Evolutionary conservation across 2,113 vertebrate genomes (phyloP).

Genomic region (Platichthys flesus): DNA sequence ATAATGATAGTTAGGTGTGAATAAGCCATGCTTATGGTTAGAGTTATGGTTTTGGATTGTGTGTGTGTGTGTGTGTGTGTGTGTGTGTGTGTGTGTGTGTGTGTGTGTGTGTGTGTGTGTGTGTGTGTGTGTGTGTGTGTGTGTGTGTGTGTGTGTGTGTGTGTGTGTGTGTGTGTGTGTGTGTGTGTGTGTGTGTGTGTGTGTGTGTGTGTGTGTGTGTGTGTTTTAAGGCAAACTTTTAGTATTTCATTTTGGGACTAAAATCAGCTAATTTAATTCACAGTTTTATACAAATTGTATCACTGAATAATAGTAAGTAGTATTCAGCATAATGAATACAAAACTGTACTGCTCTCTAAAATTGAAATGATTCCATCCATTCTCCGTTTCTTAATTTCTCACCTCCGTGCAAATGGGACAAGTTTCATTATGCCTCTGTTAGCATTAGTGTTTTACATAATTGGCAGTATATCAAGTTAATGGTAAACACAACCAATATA

Average conservation of each 20-base stretch:
- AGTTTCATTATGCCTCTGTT: neutral
- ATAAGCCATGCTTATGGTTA: no score
- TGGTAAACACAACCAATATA: neutral
- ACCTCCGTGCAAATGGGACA: neutral
- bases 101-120: no score
- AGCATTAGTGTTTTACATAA: neutral
- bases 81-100: no score
- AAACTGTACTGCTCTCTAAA: neutral
- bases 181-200: no score
- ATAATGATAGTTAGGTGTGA: no score
- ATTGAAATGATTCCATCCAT: neutral
- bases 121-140: no score
- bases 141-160: no score
- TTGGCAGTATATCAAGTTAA: slow-evolving; percentile 2
- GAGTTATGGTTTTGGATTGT: no score
- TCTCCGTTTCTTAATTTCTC: neutral
- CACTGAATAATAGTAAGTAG: neutral
- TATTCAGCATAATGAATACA: neutral
- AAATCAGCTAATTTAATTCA: neutral
- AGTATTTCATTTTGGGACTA: neutral
- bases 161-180: no score
- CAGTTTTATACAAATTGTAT: neutral
- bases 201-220: no score
- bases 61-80: no score
- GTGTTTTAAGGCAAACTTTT: no score